A percentile compares a stretch with the other conserved stretches of the same genome.
Conservation (phyloP, 2,113 vertebrate genomes). For the Carassius carassius region DNA sequence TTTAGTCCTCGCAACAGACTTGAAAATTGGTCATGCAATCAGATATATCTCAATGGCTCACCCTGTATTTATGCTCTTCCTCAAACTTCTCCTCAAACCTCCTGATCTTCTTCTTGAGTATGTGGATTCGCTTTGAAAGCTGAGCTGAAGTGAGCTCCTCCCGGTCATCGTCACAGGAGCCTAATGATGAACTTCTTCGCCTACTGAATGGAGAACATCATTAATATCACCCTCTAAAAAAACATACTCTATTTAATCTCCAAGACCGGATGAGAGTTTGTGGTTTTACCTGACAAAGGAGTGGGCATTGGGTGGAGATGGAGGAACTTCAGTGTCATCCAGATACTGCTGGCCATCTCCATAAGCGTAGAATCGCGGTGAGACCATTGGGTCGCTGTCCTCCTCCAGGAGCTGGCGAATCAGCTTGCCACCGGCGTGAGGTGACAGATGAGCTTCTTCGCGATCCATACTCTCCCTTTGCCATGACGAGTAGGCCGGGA, state of each 20-base stretch:
- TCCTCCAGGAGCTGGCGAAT: conserved; percentile 92
- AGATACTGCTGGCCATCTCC: conserved; percentile 91
- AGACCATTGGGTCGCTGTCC: conserved; percentile 91
- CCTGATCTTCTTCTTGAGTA: conserved; percentile 94
- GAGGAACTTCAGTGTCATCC: conserved; percentile 95
- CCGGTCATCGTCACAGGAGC: conserved; percentile 87
- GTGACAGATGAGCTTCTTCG: conserved; percentile 88
- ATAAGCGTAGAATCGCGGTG: conserved; percentile 94
- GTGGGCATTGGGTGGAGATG: conserved; percentile 94
- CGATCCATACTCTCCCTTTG: conserved; percentile 83
- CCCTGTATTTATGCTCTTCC: conserved; percentile 94
- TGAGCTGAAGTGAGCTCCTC: conserved; percentile 89
- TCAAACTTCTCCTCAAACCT: conserved; percentile 94
- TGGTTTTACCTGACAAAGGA: conserved; percentile 88
- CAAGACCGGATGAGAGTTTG: background rate
- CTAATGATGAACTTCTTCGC: conserved; percentile 90
- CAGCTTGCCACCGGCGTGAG: conserved; percentile 84
- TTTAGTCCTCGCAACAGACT: background rate
- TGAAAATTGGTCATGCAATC: background rate
- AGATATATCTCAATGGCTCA: conserved; percentile 61
- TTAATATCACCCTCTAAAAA: rapidly evolving
- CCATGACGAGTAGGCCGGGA: conserved; percentile 83
- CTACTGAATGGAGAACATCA: conserved; percentile 70
- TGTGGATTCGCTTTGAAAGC: conserved; percentile 91
- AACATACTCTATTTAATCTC: background rate